Evolutionary conservation across 2,797 vertebrate genomes (phyloP).

Genomic region (Nannoperca obscura): DNA sequence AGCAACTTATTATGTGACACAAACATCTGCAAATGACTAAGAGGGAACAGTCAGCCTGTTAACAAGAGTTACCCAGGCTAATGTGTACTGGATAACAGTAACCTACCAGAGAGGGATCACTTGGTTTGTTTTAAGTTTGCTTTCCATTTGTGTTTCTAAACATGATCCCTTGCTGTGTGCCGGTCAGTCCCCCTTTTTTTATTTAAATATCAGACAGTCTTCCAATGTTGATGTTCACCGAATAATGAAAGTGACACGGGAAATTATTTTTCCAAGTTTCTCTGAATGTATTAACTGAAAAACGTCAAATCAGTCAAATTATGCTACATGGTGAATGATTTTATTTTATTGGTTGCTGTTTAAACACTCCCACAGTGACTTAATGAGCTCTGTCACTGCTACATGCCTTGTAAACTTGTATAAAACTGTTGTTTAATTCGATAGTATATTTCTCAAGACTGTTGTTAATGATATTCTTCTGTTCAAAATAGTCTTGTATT

Average conservation of each 20-base stretch:
- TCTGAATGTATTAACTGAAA: constrained; percentile 67
- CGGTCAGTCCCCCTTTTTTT: constrained; percentile 15
- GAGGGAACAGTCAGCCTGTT: not conserved
- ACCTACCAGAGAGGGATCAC: not conserved
- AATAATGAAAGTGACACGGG: constrained; percentile 36
- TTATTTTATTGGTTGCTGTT: constrained; percentile 43
- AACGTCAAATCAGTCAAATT: constrained; percentile 26
- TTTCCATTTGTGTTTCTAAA: constrained; percentile 14
- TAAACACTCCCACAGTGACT: constrained; percentile 32
- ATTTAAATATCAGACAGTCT: constrained; percentile 58
- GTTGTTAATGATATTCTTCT: constrained; percentile 39
- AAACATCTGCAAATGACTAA: constrained; percentile 8
- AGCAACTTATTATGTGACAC: constrained; percentile 6
- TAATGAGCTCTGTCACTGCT: constrained; percentile 43
- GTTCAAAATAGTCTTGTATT: constrained; percentile 35
- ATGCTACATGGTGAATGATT: constrained; percentile 31
- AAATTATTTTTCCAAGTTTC: constrained; percentile 35
- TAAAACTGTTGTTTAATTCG: constrained; percentile 53
- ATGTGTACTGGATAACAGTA: not conserved
- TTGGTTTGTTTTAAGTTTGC: constrained; percentile 10
- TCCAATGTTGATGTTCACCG: constrained; percentile 62
- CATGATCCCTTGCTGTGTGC: constrained; percentile 11
- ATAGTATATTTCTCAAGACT: constrained; percentile 54
- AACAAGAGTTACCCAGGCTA: not conserved
- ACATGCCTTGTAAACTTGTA: constrained; percentile 71